A percentile compares a stretch with the other conserved stretches of the same genome.
Conservation (phyloP, 2,113 vertebrate genomes). For the Rhinolophus ferrumequinum region DNA sequence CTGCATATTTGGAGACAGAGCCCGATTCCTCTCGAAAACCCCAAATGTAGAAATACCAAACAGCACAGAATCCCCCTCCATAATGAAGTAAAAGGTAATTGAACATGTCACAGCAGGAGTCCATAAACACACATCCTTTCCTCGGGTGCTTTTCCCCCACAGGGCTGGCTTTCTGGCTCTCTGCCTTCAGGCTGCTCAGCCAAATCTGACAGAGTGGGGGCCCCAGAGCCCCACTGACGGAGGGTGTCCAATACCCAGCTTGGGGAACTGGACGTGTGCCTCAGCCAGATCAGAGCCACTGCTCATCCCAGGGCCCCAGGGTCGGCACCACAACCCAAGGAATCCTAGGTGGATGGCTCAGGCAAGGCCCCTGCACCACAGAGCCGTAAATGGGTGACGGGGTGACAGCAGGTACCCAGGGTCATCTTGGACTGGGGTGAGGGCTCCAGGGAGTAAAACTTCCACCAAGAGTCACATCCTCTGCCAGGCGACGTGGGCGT, state of each 20-base stretch:
- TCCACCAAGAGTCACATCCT: background rate
- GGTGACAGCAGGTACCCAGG: background rate
- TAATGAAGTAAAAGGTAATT: background rate
- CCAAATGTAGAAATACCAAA: background rate
- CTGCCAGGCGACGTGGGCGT: background rate
- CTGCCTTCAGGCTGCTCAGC: background rate
- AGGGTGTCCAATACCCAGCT: background rate
- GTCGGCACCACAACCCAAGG: background rate
- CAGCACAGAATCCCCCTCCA: background rate
- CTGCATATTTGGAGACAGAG: background rate
- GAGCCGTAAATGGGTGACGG: rapidly evolving
- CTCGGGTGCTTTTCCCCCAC: background rate
- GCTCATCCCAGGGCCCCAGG: background rate
- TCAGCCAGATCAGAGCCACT: background rate
- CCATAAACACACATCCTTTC: background rate
- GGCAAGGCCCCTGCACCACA: background rate
- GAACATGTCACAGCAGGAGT: background rate
- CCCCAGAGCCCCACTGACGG: background rate
- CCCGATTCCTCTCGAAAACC: background rate
- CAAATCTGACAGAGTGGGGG: background rate
- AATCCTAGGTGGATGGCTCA: background rate
- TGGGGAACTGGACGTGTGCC: background rate
- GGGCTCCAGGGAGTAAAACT: background rate
- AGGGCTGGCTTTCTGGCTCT: background rate
- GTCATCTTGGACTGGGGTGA: too few species aligned